A percentile compares a stretch with the other conserved stretches of the same genome.
phyloP scores from a whole-genome alignment of 2,888 invertebrate species.

The Trissoscelio sp. region DNA sequence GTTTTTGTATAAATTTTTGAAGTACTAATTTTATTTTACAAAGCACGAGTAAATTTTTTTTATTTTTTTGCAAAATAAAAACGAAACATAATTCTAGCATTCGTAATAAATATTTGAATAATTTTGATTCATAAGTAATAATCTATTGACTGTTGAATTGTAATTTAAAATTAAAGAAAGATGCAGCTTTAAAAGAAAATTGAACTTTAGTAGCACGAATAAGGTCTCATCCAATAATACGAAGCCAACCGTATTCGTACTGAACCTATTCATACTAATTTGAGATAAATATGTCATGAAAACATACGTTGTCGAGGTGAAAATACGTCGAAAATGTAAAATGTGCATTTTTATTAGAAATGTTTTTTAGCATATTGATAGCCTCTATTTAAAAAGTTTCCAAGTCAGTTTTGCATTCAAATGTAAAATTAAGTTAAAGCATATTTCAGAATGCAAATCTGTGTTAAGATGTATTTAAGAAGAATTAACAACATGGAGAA shows the following conservation, averaged over 20 bases:
- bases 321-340: not conserved
- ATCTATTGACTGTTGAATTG: not conserved
- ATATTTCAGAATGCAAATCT: too few relatives aligned
- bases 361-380: too few relatives aligned
- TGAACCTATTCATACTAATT: slow-evolving; percentile 51
- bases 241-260: slow-evolving; percentile 53
- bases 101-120: not conserved
- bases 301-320: not conserved
- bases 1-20: too few relatives aligned
- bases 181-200: slow-evolving; percentile 19
- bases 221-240: slow-evolving; percentile 66
- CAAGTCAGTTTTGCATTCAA: too few relatives aligned
- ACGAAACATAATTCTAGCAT: not conserved
- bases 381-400: too few relatives aligned
- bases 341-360: not conserved
- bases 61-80: too few relatives aligned
- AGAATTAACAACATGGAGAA: too few relatives aligned
- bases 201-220: slow-evolving; percentile 43
- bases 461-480: too few relatives aligned
- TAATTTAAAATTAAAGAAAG: slow-evolving; percentile 10
- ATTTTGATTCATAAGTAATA: not conserved
- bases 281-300: slow-evolving; percentile 49
- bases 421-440: too few relatives aligned
- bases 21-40: too few relatives aligned
- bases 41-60: too few relatives aligned